Evolutionary conservation across 92 coral and sea anemone species (phyloP).

Genomic region (Porites evermanni): DNA sequence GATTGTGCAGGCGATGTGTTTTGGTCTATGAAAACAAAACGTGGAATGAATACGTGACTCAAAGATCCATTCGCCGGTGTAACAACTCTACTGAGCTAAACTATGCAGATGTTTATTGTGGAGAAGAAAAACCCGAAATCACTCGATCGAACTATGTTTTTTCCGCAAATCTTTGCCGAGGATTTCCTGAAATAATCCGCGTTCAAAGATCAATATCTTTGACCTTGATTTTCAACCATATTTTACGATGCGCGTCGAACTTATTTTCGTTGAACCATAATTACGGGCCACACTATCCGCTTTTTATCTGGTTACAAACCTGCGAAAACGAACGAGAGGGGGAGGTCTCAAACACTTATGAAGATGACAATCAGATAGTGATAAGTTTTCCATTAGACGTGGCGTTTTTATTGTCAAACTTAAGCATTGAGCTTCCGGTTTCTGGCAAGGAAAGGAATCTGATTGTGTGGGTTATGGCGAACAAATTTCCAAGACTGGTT

Average conservation of each 20-base stretch:
- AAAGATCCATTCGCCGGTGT: conserved; percentile 2
- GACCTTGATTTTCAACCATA: conserved; percentile 28
- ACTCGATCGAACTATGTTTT: background rate
- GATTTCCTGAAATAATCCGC: conserved; percentile 26
- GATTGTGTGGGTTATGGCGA: conserved; percentile 73
- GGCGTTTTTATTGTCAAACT: conserved; percentile 30
- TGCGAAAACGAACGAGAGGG: conserved; percentile 31
- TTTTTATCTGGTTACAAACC: conserved; percentile 60
- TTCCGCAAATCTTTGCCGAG: background rate
- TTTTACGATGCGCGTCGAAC: conserved; percentile 47
- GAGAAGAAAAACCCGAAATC: conserved; percentile 11
- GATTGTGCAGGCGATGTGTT: conserved; percentile 75
- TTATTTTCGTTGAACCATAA: background rate
- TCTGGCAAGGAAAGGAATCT: conserved; percentile 27
- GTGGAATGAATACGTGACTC: conserved; percentile 26
- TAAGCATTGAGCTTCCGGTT: conserved; percentile 3
- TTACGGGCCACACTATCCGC: conserved; percentile 68
- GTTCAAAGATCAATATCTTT: conserved; percentile 9
- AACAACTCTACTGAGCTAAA: background rate
- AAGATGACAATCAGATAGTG: conserved; percentile 55
- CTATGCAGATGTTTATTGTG: background rate
- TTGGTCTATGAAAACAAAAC: conserved; percentile 75
- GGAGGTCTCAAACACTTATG: conserved; percentile 44
- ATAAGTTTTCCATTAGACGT: conserved; percentile 52
- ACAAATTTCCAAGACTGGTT: conserved; percentile 38